phyloP scores from a whole-genome alignment of 2,113 vertebrate genomes.

The Ailuropoda melanoleuca region DNA sequence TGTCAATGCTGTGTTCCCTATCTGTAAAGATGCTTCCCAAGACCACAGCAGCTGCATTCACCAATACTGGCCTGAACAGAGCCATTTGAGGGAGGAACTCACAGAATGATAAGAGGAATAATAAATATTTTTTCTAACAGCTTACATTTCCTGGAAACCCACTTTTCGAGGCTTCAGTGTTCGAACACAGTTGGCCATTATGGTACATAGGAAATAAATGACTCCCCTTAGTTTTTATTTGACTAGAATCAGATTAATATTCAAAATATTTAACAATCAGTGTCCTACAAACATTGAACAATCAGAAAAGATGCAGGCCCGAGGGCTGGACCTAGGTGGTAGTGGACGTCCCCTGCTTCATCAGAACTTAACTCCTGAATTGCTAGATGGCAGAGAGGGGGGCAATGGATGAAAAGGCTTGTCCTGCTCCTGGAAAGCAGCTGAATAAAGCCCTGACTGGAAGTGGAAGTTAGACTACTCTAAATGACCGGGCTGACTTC shows the following conservation, averaged over 20 bases:
- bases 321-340: background rate
- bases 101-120: background rate
- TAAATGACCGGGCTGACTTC: background rate
- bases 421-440: background rate
- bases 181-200: background rate
- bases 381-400: background rate
- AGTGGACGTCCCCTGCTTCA: background rate
- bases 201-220: background rate
- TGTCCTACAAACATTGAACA: background rate
- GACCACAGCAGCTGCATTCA: background rate
- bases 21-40: background rate
- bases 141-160: background rate
- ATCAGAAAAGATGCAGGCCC: background rate
- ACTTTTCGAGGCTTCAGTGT: background rate
- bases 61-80: background rate
- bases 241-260: conserved; percentile 15
- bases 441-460: background rate
- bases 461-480: background rate
- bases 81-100: background rate
- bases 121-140: background rate
- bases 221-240: conserved; percentile 69
- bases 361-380: background rate
- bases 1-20: background rate
- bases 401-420: background rate
- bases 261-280: background rate